These are phyloP conservation scores for Eurystomus glaucurus DNA, from an alignment of 2,797 vertebrate species.

Conservation along the genomic window DNA sequence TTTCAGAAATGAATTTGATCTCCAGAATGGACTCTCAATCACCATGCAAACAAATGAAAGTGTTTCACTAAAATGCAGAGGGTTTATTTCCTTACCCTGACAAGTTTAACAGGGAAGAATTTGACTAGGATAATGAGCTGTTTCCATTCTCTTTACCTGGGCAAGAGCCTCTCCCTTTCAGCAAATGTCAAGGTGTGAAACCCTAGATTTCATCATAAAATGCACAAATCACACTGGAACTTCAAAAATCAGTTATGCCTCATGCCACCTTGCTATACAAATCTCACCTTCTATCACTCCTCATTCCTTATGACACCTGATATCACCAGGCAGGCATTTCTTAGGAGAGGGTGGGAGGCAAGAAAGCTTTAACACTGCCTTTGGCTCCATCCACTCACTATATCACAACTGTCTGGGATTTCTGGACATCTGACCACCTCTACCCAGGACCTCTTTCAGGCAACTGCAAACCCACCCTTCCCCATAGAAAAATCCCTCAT, in stretches of 20 bases:
- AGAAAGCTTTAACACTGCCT: rapidly evolving
- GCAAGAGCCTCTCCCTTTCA: neutral
- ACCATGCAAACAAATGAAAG: conserved; percentile 4
- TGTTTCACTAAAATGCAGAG: neutral
- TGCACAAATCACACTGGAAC: neutral
- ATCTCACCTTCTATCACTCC: neutral
- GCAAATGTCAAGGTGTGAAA: neutral
- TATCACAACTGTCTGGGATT: neutral
- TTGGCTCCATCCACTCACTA: neutral
- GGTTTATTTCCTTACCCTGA: neutral
- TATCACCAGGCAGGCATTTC: neutral
- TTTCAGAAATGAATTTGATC: conserved; percentile 42
- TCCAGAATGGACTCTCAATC: conserved; percentile 24
- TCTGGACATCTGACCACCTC: neutral
- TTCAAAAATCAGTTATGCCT: neutral
- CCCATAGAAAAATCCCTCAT: neutral
- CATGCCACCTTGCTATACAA: neutral
- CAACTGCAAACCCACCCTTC: neutral
- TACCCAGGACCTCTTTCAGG: neutral
- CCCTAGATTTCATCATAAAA: neutral
- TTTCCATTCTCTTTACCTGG: neutral
- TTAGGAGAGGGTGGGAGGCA: neutral
- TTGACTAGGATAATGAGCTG: neutral
- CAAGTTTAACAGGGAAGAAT: neutral
- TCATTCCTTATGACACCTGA: neutral